Conservation (phyloP, 1,140 invertebrate species). For the Phortica variegata region DNA sequence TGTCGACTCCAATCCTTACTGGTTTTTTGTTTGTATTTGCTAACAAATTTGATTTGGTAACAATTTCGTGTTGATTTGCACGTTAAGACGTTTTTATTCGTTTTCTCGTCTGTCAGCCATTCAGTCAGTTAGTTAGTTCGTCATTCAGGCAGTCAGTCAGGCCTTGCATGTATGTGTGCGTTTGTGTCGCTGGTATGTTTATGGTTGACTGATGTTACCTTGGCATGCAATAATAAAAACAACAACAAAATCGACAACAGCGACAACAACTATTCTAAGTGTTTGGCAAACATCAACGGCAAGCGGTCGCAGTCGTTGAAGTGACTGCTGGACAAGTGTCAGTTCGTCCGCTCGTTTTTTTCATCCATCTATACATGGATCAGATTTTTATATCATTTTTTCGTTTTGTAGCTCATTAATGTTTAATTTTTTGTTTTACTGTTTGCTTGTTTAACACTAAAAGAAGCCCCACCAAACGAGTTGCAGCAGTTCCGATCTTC, state of each 20-base stretch:
- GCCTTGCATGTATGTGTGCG: neutral
- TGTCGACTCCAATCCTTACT: too few species aligned
- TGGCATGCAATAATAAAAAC: slow-evolving; percentile 20
- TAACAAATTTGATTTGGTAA: too few species aligned
- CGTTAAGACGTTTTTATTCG: too few species aligned
- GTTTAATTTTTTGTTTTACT: slow-evolving; percentile 26
- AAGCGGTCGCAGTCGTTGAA: slow-evolving; percentile 6
- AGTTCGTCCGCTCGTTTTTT: slow-evolving; percentile 4
- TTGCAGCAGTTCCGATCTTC: too few species aligned
- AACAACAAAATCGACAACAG: slow-evolving; percentile 15
- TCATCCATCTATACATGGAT: slow-evolving; percentile 7
- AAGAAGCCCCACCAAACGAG: slow-evolving; percentile 24
- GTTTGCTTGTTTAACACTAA: slow-evolving; percentile 3
- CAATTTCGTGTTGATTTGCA: too few species aligned
- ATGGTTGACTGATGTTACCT: slow-evolving; percentile 36
- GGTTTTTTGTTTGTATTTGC: too few species aligned
- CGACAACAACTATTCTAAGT: slow-evolving; percentile 27
- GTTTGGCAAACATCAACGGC: slow-evolving; percentile 34
- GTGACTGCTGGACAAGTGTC: slow-evolving; percentile 18
- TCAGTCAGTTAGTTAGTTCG: slow-evolving; percentile 32
- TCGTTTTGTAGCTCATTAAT: too few species aligned
- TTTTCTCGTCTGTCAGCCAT: too few species aligned
- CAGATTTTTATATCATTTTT: too few species aligned
- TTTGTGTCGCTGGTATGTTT: slow-evolving; percentile 8
- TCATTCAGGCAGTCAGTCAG: neutral